Conservation (phyloP, 1,140 invertebrate genomes). For the Aphelenchoides fujianensis region DNA sequence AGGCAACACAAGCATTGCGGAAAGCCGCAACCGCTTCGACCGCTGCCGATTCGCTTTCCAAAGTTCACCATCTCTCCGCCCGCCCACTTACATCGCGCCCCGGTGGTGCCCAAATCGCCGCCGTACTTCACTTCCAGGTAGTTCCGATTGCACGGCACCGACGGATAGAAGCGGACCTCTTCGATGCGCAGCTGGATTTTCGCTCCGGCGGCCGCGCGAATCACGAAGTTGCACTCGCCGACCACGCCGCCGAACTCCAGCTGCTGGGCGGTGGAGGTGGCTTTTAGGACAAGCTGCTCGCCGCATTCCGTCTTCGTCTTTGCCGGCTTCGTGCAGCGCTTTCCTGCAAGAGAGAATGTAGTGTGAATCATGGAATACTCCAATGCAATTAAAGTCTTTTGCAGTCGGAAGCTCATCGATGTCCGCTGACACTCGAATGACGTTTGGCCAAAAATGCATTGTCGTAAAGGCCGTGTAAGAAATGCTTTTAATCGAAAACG, state of each 20-base stretch:
- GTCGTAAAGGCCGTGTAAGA: too few relatives aligned
- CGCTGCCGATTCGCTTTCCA: too few relatives aligned
- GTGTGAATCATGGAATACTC: too few relatives aligned
- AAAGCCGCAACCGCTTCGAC: too few relatives aligned
- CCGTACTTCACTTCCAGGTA: conserved; percentile 31
- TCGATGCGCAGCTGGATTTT: conserved; percentile 28
- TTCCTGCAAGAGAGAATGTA: conserved; percentile 17
- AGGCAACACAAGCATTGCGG: too few relatives aligned
- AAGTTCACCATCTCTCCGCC: neutral
- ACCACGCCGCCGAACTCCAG: neutral
- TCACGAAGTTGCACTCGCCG: conserved; percentile 23
- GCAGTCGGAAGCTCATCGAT: too few relatives aligned
- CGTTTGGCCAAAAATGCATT: too few relatives aligned
- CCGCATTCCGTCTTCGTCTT: conserved; percentile 14
- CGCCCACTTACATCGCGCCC: too few relatives aligned
- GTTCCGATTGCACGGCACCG: conserved; percentile 11
- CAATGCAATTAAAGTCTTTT: too few relatives aligned
- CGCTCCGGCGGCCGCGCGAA: neutral
- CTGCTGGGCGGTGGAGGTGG: neutral
- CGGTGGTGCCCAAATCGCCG: conserved; percentile 32
- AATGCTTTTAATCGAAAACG: too few relatives aligned
- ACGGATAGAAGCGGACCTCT: conserved; percentile 10
- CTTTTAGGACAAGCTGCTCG: conserved; percentile 26
- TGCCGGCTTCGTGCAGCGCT: neutral
- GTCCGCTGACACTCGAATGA: too few relatives aligned